These are phyloP conservation scores for Mesorhabditis sp. DNA, from an alignment of 2,888 invertebrate genomes.

Conservation along the genomic window DNA sequence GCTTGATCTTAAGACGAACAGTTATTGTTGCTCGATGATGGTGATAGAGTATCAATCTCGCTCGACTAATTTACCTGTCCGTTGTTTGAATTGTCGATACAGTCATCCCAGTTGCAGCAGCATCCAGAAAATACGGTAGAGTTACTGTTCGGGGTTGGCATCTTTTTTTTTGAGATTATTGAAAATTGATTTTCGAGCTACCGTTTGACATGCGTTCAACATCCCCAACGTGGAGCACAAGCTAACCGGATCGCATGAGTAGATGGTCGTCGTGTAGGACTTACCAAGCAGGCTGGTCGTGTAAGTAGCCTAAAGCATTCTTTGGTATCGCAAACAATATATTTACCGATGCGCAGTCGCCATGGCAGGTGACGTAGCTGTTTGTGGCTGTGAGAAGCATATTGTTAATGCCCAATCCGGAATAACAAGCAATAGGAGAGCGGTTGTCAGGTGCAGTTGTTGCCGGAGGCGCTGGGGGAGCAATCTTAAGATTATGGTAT, in stretches of 20 bases:
- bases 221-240: conserved; percentile 24
- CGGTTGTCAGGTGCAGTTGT: conserved; percentile 2
- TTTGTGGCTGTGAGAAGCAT: not conserved
- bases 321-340: not conserved
- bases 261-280: conserved; percentile 20
- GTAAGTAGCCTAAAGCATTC: conserved; percentile 1
- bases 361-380: conserved; percentile 15
- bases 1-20: no score
- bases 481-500: not conserved
- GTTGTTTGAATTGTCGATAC: not conserved
- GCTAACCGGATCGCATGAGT: conserved; percentile 33
- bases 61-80: conserved; percentile 4
- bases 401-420: not conserved
- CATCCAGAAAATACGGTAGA: not conserved
- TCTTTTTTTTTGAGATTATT: no score
- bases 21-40: no score
- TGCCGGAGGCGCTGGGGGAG: not conserved
- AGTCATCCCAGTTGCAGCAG: conserved; percentile 6
- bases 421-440: conserved; percentile 2
- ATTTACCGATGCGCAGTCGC: conserved; percentile 20
- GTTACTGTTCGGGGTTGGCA: not conserved
- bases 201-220: conserved; percentile 11
- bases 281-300: not conserved
- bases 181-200: no score
- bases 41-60: not conserved